phyloP scores from a whole-genome alignment of 2,888 invertebrate species.

The Aromia moschata region DNA sequence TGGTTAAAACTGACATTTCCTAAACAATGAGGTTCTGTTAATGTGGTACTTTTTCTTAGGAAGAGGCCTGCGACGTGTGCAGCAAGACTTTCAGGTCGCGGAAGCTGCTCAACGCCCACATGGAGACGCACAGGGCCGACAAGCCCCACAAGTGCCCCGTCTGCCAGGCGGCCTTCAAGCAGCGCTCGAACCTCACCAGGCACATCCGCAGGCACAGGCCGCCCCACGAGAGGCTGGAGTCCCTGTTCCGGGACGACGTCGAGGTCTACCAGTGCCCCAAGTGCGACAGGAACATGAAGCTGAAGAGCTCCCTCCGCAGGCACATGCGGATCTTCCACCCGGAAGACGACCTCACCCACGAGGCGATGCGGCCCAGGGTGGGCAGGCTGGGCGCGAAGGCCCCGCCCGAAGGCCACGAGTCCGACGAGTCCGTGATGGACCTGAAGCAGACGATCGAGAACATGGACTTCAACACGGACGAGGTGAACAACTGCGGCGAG shows the following conservation, averaged over 20 bases:
- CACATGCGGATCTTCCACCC: constrained; percentile 57
- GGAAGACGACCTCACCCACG: constrained; percentile 14
- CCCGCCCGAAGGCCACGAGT: constrained; percentile 5
- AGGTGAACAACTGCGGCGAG: constrained; percentile 32
- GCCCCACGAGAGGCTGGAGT: constrained; percentile 12
- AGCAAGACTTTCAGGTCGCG: constrained; percentile 43
- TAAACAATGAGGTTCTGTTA: no score
- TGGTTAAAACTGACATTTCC: no score
- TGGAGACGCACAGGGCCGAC: constrained; percentile 39
- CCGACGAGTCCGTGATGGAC: constrained; percentile 38
- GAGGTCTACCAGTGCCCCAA: constrained; percentile 48
- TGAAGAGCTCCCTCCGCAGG: constrained; percentile 55
- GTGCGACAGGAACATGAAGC: constrained; percentile 56
- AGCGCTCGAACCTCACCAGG: constrained; percentile 40
- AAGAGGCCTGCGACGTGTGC: constrained; percentile 46
- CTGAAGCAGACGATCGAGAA: constrained; percentile 48
- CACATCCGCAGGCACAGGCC: constrained; percentile 36
- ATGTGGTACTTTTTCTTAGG: no score
- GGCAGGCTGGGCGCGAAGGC: constrained; percentile 11
- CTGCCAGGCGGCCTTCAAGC: constrained; percentile 43
- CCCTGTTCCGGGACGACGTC: constrained; percentile 27
- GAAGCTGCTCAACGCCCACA: constrained; percentile 43
- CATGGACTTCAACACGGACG: constrained; percentile 51
- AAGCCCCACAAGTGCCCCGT: constrained; percentile 46
- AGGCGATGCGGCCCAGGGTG: constrained; percentile 15